Percentiles rank a stretch among this genome's conserved stretches.
Conservation (phyloP, 23 tunicate species). For the Clavelina lepadiformis region DNA sequence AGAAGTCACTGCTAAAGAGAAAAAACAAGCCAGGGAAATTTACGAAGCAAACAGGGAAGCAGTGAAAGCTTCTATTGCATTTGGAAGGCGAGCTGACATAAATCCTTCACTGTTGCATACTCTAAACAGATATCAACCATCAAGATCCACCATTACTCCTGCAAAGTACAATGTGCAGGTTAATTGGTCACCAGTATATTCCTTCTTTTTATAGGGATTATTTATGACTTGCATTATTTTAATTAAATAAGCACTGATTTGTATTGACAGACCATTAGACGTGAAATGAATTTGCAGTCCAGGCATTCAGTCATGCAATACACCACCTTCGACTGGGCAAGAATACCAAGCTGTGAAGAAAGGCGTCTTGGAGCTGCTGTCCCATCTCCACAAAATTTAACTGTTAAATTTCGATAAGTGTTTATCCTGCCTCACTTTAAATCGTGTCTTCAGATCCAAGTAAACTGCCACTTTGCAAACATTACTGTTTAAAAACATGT, state of each 20-base stretch:
- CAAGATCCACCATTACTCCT: no score
- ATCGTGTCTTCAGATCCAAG: no score
- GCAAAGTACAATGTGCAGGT: no score
- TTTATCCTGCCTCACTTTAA: no score
- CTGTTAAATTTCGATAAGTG: conserved; percentile 62
- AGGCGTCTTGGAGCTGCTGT: conserved; percentile 33
- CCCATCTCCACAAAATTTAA: conserved; percentile 62
- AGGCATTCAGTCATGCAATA: conserved; percentile 63
- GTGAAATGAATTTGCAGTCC: neutral
- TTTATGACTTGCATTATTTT: no score
- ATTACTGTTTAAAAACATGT: no score
- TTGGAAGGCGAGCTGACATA: conserved; percentile 46
- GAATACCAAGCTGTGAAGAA: conserved; percentile 51
- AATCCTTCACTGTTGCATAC: conserved; percentile 37
- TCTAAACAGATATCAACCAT: no score
- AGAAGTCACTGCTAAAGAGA: conserved; percentile 57
- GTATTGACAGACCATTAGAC: no score
- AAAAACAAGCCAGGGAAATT: conserved; percentile 33
- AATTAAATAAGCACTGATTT: no score
- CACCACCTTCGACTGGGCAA: conserved; percentile 76
- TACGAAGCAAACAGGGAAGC: conserved; percentile 62
- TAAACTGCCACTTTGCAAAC: no score
- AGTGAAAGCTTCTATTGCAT: conserved; percentile 50
- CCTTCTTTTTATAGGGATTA: no score
- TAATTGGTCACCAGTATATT: no score